Evolutionary conservation across 2,797 vertebrate species (phyloP).

Genomic region (Gymnoscopelus braueri): DNA sequence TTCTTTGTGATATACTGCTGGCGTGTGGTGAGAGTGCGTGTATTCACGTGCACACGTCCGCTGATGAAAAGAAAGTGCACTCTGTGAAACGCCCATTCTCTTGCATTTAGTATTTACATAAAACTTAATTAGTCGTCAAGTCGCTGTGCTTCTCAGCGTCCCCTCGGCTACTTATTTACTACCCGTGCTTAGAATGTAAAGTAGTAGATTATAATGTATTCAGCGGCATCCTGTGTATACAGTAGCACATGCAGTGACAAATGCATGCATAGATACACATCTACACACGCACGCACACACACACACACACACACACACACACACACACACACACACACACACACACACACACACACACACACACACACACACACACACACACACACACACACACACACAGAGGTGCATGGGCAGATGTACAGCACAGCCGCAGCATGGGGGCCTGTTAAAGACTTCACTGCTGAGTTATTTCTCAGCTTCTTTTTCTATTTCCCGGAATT

Average conservation of each 20-base stretch:
- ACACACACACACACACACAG: not conserved
- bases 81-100: not conserved
- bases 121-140: conserved; percentile 4
- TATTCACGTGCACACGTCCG: no score
- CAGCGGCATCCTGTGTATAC: no score
- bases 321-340: no score
- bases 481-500: conserved; percentile 33
- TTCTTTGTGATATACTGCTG: not conserved
- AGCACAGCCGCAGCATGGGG: not conserved
- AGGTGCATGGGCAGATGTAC: no score
- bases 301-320: no score
- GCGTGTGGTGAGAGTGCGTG: not conserved
- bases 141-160: not conserved
- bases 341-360: no score
- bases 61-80: not conserved
- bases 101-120: conserved; percentile 7
- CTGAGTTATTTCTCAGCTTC: conserved; percentile 26
- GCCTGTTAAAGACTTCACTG: conserved; percentile 18
- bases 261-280: no score
- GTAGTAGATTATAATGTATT: no score
- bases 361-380: conserved; percentile 1
- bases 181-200: no score
- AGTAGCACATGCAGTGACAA: no score
- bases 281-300: no score
- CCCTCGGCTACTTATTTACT: no score